Conservation (phyloP, 2,113 vertebrate genomes). For the Excalfactoria chinensis region DNA sequence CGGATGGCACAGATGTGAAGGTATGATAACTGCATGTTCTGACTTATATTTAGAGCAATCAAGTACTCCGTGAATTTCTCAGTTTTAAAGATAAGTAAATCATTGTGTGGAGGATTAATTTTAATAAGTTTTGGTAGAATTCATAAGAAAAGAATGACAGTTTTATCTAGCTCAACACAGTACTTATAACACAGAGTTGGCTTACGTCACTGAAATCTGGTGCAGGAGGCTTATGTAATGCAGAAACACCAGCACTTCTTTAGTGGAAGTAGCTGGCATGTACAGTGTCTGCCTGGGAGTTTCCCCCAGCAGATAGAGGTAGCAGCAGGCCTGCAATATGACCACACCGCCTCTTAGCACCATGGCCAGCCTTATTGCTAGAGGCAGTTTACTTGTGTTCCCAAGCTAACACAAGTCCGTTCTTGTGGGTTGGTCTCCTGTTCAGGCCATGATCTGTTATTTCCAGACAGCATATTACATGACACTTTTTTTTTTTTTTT, state of each 20-base stretch:
- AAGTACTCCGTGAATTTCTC: neutral
- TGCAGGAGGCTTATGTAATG: neutral
- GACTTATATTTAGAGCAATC: conserved; percentile 22
- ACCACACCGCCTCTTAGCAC: no score
- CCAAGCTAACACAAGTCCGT: no score
- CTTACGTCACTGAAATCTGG: neutral
- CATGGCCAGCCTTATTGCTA: no score
- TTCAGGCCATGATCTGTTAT: no score
- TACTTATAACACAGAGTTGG: neutral
- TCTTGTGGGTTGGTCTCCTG: no score
- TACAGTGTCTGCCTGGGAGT: no score
- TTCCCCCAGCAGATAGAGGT: no score
- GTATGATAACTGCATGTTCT: conserved; percentile 50
- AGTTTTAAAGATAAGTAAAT: neutral
- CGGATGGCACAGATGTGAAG: conserved; percentile 93
- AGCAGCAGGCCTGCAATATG: no score
- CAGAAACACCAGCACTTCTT: no score
- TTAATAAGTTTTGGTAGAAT: neutral
- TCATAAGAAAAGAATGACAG: neutral
- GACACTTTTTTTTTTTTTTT: neutral
- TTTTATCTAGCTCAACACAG: neutral
- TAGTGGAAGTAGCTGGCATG: no score
- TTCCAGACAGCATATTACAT: neutral
- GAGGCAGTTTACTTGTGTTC: no score
- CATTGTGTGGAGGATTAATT: neutral